Percentiles rank a stretch among this genome's conserved stretches.
phyloP scores from a whole-genome alignment of 2,888 invertebrate species.

The Helobdella robusta region DNA sequence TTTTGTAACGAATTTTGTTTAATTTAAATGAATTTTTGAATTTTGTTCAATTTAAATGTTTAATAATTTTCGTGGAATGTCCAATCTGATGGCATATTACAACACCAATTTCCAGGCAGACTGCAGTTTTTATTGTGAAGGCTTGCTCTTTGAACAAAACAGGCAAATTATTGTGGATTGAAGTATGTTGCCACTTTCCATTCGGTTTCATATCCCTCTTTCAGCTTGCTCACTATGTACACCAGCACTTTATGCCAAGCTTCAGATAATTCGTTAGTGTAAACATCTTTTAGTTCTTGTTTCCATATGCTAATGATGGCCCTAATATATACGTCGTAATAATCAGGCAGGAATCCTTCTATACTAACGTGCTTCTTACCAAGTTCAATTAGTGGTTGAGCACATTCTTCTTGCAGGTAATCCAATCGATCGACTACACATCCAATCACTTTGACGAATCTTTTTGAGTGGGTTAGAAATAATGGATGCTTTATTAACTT shows the following conservation, averaged over 20 bases:
- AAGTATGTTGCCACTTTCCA: background rate
- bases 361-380: conserved; percentile 18
- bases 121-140: background rate
- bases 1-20: no score
- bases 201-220: conserved; percentile 23
- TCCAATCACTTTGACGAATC: conserved; percentile 24
- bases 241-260: conserved; percentile 10
- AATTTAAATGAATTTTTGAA: no score
- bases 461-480: conserved; percentile 22
- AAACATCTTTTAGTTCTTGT: conserved; percentile 23
- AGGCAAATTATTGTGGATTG: background rate
- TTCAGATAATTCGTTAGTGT: conserved; percentile 14
- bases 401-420: background rate
- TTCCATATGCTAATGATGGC: conserved; percentile 25
- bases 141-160: background rate
- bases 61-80: no score
- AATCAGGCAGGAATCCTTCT: conserved; percentile 16
- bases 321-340: conserved; percentile 25
- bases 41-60: no score
- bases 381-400: conserved; percentile 2
- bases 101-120: no score
- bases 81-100: no score
- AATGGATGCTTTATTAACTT: conserved; percentile 20
- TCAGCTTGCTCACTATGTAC: conserved; percentile 16
- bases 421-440: conserved; percentile 22